Evolutionary conservation across 1,140 invertebrate species (phyloP).

Genomic region (Panagrolaimus sp.): DNA sequence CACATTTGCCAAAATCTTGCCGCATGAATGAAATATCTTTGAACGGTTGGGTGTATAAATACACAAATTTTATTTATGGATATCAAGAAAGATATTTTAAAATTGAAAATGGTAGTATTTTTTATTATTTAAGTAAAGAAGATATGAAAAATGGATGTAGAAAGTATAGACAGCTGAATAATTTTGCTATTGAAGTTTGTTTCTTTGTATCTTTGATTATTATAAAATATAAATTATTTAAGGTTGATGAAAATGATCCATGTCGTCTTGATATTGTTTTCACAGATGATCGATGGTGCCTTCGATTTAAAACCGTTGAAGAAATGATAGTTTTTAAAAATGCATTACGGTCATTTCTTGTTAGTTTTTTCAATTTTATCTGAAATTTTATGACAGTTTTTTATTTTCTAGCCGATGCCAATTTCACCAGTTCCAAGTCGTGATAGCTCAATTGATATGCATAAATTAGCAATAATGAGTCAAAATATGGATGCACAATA

Average conservation of each 20-base stretch:
- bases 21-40: too few species aligned
- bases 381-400: background rate
- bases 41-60: too few species aligned
- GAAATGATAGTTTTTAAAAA: conserved; percentile 28
- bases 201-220: background rate
- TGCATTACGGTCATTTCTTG: conserved; percentile 24
- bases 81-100: conserved; percentile 37
- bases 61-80: conserved; percentile 27
- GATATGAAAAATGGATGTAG: conserved; percentile 27
- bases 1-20: too few species aligned
- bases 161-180: conserved; percentile 27
- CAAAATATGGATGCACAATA: conserved; percentile 18
- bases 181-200: conserved; percentile 30
- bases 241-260: conserved; percentile 32
- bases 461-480: background rate
- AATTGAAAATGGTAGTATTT: conserved; percentile 33
- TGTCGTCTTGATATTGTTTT: conserved; percentile 25
- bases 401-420: background rate
- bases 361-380: background rate
- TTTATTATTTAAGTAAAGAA: conserved; percentile 34
- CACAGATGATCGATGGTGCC: conserved; percentile 30
- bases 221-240: background rate
- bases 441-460: background rate
- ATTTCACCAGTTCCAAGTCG: background rate
- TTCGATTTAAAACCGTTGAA: conserved; percentile 24